Percentiles rank a stretch among this genome's conserved stretches.
Evolutionary conservation across 30 jellyfish, hydroid and myxozoan genomes (phyloP).

Genomic region (Cassiopea andromeda): DNA sequence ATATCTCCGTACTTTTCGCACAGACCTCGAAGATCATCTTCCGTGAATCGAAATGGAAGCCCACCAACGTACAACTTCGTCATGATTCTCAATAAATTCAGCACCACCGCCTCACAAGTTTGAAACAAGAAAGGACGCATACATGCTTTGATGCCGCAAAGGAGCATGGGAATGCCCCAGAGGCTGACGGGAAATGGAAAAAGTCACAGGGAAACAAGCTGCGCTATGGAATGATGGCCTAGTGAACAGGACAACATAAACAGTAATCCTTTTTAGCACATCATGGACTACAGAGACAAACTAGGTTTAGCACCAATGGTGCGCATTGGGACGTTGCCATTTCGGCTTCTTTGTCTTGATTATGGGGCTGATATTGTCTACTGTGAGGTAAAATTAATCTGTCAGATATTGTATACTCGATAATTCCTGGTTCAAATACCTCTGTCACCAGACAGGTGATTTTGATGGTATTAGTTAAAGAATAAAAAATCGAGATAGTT

Average conservation of each 20-base stretch:
- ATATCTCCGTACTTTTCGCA: conserved; percentile 52
- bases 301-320: conserved; percentile 97
- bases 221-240: no score
- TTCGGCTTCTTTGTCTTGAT: conserved; percentile 82
- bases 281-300: conserved; percentile 26
- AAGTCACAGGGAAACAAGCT: background rate
- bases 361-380: conserved; percentile 97
- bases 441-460: no score
- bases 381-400: conserved; percentile 70
- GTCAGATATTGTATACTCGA: background rate
- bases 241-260: no score
- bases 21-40: conserved; percentile 33
- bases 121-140: no score
- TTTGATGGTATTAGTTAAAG: no score
- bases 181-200: background rate
- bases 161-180: conserved; percentile 18
- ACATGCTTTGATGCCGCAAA: no score
- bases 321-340: conserved; percentile 92
- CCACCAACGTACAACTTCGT: conserved; percentile 39
- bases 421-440: no score
- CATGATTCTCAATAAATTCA: no score
- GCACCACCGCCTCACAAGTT: no score
- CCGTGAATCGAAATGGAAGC: conserved; percentile 33
- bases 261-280: no score
- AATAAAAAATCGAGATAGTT: no score